Conservation (phyloP, 2,888 invertebrate species). For the Cartodere bifasciata region DNA sequence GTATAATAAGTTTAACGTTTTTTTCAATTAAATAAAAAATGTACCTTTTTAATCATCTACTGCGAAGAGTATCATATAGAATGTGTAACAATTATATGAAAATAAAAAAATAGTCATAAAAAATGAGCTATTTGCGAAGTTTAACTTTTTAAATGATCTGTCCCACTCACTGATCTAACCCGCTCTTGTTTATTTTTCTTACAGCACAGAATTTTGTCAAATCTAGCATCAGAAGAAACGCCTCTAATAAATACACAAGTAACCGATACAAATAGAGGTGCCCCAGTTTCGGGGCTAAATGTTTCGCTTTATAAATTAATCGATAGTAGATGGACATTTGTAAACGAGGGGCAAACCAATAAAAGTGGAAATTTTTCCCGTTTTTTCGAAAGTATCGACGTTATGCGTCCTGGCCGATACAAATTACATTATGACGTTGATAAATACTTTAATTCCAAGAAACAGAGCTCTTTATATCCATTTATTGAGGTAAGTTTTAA, state of each 20-base stretch:
- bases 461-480: constrained; percentile 57
- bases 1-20: too few relatives aligned
- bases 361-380: constrained; percentile 53
- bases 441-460: constrained; percentile 49
- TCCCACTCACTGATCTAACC: too few relatives aligned
- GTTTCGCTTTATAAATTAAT: constrained; percentile 55
- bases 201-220: constrained; percentile 15
- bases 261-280: constrained; percentile 56
- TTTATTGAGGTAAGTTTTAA: constrained; percentile 51
- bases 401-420: constrained; percentile 55
- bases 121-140: too few relatives aligned
- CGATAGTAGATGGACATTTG: constrained; percentile 52
- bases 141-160: too few relatives aligned
- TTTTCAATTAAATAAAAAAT: too few relatives aligned
- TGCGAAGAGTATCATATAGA: too few relatives aligned
- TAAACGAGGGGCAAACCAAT: constrained; percentile 51
- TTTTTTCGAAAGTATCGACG: constrained; percentile 45
- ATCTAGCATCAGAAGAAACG: constrained; percentile 19
- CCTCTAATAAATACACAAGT: constrained; percentile 63
- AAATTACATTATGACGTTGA: constrained; percentile 63
- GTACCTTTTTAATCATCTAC: too few relatives aligned
- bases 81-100: too few relatives aligned
- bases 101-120: too few relatives aligned
- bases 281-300: constrained; percentile 50
- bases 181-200: too few relatives aligned